Percentiles rank a stretch among this genome's conserved stretches.
Conservation (phyloP, 1,140 invertebrate species). For the Heliconius melpomene region DNA sequence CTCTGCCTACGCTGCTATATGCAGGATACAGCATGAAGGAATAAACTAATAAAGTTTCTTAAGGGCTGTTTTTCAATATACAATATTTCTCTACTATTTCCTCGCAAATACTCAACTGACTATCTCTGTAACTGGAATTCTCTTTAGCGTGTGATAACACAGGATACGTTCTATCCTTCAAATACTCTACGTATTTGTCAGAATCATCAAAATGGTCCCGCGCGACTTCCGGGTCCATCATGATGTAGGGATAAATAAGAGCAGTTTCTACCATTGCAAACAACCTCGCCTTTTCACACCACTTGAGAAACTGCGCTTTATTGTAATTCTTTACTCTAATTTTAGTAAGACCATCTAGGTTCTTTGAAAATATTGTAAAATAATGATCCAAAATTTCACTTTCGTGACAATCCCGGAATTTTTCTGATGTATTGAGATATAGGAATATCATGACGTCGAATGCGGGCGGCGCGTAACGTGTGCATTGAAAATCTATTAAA, state of each 20-base stretch:
- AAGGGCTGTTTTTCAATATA: constrained; percentile 19
- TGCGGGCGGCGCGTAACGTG: constrained; percentile 71
- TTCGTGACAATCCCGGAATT: constrained; percentile 61
- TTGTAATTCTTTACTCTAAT: constrained; percentile 51
- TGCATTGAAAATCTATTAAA: constrained; percentile 75
- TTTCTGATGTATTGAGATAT: constrained; percentile 64
- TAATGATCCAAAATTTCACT: constrained; percentile 59
- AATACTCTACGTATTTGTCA: constrained; percentile 48
- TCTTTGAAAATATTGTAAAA: constrained; percentile 57
- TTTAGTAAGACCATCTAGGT: constrained; percentile 50
- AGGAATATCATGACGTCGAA: constrained; percentile 73
- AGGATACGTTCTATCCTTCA: constrained; percentile 55
- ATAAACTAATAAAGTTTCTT: background rate
- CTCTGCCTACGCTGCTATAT: no score
- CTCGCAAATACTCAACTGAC: constrained; percentile 55
- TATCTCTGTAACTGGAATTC: constrained; percentile 41
- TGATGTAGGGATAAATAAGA: constrained; percentile 53
- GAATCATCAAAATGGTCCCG: constrained; percentile 59
- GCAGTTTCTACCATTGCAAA: constrained; percentile 53
- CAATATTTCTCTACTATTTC: constrained; percentile 61
- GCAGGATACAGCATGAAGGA: no score
- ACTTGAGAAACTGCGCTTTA: constrained; percentile 44
- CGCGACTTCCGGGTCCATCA: constrained; percentile 57
- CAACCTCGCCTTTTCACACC: constrained; percentile 54
- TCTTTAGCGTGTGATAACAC: constrained; percentile 50